Conservation (phyloP, 2,113 vertebrate genomes). For the Orcinus orca region DNA sequence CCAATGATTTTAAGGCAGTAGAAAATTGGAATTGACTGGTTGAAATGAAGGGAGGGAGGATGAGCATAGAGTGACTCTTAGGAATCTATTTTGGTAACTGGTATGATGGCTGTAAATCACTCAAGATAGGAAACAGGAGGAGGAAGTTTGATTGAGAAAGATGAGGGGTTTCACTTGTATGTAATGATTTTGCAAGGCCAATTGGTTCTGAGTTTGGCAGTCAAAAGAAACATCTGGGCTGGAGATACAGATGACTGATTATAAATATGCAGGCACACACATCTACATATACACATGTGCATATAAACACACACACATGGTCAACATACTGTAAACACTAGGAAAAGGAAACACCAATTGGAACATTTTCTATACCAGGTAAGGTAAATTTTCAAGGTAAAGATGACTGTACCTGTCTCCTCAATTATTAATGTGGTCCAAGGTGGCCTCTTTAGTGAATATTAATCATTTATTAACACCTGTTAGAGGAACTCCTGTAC, state of each 20-base stretch:
- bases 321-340: neutral
- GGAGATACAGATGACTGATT: neutral
- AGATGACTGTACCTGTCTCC: neutral
- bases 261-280: neutral
- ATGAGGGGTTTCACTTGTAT: neutral
- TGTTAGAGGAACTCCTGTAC: neutral
- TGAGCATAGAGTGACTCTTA: neutral
- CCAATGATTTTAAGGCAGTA: neutral
- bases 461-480: slow-evolving; percentile 16
- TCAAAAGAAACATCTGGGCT: neutral
- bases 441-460: neutral
- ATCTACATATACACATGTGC: neutral
- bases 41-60: neutral
- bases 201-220: neutral
- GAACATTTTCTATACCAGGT: neutral
- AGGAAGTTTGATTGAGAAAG: neutral
- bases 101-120: neutral
- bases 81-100: neutral
- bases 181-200: neutral
- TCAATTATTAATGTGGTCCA: neutral
- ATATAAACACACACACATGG: neutral
- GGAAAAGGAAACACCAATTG: neutral
- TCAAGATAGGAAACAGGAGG: neutral
- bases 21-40: neutral
- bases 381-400: slow-evolving; percentile 25